Evolutionary conservation across 2,113 vertebrate genomes (phyloP), one percentile per base, ranked within the genome.

Genomic region (Oryzias celebensis): DNA sequence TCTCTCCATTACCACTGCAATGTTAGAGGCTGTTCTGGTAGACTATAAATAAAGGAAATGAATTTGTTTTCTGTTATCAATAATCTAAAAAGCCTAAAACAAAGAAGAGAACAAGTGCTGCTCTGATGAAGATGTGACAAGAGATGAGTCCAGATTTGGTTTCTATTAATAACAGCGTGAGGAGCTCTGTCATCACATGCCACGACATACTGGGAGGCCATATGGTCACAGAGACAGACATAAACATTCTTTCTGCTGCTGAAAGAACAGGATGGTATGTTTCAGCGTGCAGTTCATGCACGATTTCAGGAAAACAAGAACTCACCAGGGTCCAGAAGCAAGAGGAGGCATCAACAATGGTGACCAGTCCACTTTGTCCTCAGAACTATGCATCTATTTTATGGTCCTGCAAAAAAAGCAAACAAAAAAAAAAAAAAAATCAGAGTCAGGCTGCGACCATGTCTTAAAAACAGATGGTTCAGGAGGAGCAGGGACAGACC

Each of bases 171-270:
- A 73, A 71, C 69, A 61, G 43, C 20, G 23, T 44, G 65, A 47
- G 50, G 65, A 48, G 71, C 62, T 59, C 47, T 56, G 79, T 50
- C 75, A 6, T 80, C 73, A 72, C 17, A 74, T 36, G 62, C 47
- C 51, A 59, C 74, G 50, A 85, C 81, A 81, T 42, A 84, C 61
- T 76, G 52, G 72, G 87, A 60, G 75, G 52, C 82, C 88, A 89
- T 89, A 89, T 88, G 87, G 85, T 80, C 69, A 62, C 57, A 75
- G 57, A 72, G 66, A 80, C 73, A 68, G 59, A 73, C 62, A 67
- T 60, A 12, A 64, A 68, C 64, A 44, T 66, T 42, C 73, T 42
- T 68, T 73, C 52, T 56, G 60, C 74, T 68, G 65, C 13, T 60
- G 65, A 75, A 44, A 67, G 42, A 47, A 41, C 54, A 31, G 22